Conservation (phyloP, 2,113 vertebrate genomes). For the Labeo catla region DNA sequence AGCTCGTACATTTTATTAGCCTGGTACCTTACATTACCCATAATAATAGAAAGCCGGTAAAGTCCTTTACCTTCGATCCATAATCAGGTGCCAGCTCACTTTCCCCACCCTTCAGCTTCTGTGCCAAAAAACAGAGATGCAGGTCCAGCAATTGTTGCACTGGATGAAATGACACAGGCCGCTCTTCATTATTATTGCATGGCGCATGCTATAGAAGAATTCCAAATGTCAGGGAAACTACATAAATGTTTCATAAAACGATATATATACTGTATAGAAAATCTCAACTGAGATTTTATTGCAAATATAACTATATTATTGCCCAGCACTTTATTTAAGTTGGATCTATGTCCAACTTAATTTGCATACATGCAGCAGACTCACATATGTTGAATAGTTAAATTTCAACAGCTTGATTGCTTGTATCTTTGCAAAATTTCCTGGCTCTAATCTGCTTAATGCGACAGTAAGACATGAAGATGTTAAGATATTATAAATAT, state of each 20-base stretch:
- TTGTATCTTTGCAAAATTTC: too few relatives aligned
- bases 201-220: neutral
- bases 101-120: constrained; percentile 22
- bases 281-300: neutral
- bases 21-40: constrained; percentile 24
- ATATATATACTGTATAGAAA: neutral
- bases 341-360: neutral
- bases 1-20: constrained; percentile 38
- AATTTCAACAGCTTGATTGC: too few relatives aligned
- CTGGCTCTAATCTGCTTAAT: neutral
- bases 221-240: neutral
- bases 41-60: constrained; percentile 32
- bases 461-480: neutral
- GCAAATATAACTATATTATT: neutral
- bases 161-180: neutral
- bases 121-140: neutral
- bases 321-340: neutral
- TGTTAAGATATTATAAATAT: neutral
- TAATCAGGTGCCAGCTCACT: constrained; percentile 2
- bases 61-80: constrained; percentile 20
- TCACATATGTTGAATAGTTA: too few relatives aligned
- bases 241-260: neutral
- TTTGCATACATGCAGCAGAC: neutral
- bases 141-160: neutral
- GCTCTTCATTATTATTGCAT: neutral